phyloP scores from a whole-genome alignment of 2,113 vertebrate genomes.

The Hylia prasina region DNA sequence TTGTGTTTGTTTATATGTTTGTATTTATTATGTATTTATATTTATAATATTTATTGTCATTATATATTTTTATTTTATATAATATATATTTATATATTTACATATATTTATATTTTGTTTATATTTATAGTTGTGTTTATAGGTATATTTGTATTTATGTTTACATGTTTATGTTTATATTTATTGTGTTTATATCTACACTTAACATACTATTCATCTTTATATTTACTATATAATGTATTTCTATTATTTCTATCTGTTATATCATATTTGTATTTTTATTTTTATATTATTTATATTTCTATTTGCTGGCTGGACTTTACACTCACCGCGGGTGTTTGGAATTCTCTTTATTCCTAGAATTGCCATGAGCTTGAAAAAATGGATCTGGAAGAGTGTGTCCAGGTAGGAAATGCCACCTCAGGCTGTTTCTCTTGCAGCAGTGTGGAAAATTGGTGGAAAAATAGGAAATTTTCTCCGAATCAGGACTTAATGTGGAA shows the following conservation, averaged over 20 bases:
- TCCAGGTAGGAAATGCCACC: constrained; percentile 80
- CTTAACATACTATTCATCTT: neutral
- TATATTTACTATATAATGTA: neutral
- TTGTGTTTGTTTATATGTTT: neutral
- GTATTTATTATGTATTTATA: neutral
- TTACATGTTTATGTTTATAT: neutral
- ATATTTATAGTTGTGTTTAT: too few species aligned
- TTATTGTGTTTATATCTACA: neutral
- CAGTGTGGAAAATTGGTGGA: neutral
- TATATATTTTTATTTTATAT: too few species aligned
- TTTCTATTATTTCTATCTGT: neutral
- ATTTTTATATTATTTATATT: too few species aligned
- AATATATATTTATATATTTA: too few species aligned
- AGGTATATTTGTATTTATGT: neutral
- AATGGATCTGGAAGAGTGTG: constrained; percentile 99
- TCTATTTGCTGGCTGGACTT: neutral
- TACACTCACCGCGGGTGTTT: neutral
- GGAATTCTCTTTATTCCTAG: constrained; percentile 60
- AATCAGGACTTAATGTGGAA: too few species aligned
- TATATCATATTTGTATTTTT: neutral
- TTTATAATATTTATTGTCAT: too few species aligned
- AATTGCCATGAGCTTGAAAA: constrained; percentile 99
- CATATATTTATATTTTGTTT: too few species aligned
- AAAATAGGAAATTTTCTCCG: neutral
- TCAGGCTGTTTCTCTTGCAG: neutral